phyloP scores from a whole-genome alignment of 2,888 invertebrate genomes.

The Coleophora deauratella region DNA sequence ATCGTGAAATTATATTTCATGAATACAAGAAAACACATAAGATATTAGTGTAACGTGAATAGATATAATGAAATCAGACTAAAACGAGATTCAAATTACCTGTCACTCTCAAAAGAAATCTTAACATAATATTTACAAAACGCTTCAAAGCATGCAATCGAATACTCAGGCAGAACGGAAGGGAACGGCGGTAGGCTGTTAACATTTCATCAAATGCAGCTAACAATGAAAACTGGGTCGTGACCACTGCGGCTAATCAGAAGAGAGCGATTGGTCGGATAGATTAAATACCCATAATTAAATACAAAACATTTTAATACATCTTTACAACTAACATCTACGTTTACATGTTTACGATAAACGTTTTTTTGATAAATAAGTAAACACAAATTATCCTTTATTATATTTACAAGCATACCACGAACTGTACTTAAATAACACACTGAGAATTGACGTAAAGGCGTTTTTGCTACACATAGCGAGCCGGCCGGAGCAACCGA shows the following conservation, averaged over 20 bases:
- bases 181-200: constrained; percentile 6
- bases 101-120: constrained; percentile 65
- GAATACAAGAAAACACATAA: too few relatives aligned
- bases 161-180: constrained; percentile 25
- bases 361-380: constrained; percentile 68
- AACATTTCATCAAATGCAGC: constrained; percentile 20
- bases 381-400: constrained; percentile 58
- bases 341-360: constrained; percentile 67
- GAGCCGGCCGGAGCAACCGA: constrained; percentile 54
- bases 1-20: not conserved
- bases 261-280: constrained; percentile 69
- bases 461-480: constrained; percentile 66
- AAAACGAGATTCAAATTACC: constrained; percentile 63
- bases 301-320: constrained; percentile 71
- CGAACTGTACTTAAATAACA: constrained; percentile 69
- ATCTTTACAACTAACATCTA: constrained; percentile 72
- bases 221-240: constrained; percentile 49
- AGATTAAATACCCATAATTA: constrained; percentile 68
- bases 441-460: constrained; percentile 74
- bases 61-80: constrained; percentile 38
- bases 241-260: constrained; percentile 56
- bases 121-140: constrained; percentile 72
- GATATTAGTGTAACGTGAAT: constrained; percentile 18
- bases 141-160: constrained; percentile 59
- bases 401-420: constrained; percentile 73